Conservation (phyloP, 2,113 vertebrate species). For the Microtus pennsylvanicus region DNA sequence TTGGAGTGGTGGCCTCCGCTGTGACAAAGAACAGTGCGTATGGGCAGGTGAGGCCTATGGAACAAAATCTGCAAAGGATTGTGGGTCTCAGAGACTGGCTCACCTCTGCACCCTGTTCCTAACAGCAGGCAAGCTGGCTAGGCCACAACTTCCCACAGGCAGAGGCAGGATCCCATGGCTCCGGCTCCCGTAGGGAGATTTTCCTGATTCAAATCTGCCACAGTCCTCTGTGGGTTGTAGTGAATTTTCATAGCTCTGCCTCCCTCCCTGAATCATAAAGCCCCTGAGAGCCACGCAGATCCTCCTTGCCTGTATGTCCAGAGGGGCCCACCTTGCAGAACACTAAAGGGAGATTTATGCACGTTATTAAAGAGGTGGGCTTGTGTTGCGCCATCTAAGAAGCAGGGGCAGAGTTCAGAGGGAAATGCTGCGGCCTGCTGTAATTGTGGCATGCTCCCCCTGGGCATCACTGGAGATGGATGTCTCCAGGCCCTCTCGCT, state of each 20-base stretch:
- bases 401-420: not conserved
- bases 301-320: not conserved
- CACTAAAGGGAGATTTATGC: not conserved
- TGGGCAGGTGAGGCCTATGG: too few species aligned
- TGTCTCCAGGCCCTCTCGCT: not conserved
- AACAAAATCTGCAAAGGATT: not conserved
- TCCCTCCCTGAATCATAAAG: not conserved
- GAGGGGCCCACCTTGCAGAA: too few species aligned
- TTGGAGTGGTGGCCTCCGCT: not conserved
- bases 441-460: too few species aligned
- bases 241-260: not conserved
- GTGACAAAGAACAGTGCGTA: not conserved
- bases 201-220: not conserved
- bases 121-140: rapidly evolving
- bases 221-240: rapidly evolving
- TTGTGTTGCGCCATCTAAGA: not conserved
- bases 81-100: not conserved
- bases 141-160: rapidly evolving
- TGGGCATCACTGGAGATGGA: not conserved
- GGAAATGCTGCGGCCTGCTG: not conserved
- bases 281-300: rapidly evolving
- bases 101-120: rapidly evolving
- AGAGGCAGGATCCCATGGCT: not conserved
- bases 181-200: rapidly evolving
- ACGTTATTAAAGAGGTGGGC: not conserved